Evolutionary conservation across 2,113 vertebrate genomes (phyloP), one percentile per base, ranked within the genome.

Genomic region (Bubo blakistoni): DNA sequence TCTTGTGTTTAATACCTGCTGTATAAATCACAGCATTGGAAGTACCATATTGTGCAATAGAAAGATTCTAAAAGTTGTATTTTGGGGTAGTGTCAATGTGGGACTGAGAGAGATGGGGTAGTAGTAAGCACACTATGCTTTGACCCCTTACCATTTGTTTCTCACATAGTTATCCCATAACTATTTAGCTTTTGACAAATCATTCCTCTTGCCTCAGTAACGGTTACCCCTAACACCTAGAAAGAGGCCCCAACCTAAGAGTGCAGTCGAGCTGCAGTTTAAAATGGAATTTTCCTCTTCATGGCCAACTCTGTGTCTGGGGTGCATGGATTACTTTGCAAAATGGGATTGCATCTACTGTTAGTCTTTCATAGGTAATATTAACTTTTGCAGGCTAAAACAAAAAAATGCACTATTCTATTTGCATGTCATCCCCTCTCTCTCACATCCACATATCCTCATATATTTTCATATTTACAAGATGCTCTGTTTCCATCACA

Each of bases 361-460:
- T 24, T 90, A 32, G 13, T 24, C 30, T 76, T 88, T 79, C 32
- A 40, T 44, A 32, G 21, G 34, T 49, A 58, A 62, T 27, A 55
- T 9, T 71, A 58, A 46, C 5, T 8, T 38, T 79, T 79, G 34
- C 24, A 93, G 30, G 16, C 34, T 65, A 65, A 78, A 62, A 51
- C 52, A 11, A 4, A 6, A n/a, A 51, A 18, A 24, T 13, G 15
- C 13, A 52, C 9, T 12, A 5, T 83, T 69, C 13, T 65, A 2
- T 59, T 84, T 86, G 6, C 19, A 42, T 2, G 1, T 55, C 36
- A 19, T 71, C 30, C 17, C 6, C 10, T 18, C 12, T 61, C 9
- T 36, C 47, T 5, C 24, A 2, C 16, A 27, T 4, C 4, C 7
- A 4, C 9, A 11, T 0, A 6, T 51, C 26, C 25, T 32, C 10